Percentiles rank a stretch among this genome's conserved stretches.
Conservation (phyloP, 2,888 invertebrate species). For the Platerodrilus igneus region DNA sequence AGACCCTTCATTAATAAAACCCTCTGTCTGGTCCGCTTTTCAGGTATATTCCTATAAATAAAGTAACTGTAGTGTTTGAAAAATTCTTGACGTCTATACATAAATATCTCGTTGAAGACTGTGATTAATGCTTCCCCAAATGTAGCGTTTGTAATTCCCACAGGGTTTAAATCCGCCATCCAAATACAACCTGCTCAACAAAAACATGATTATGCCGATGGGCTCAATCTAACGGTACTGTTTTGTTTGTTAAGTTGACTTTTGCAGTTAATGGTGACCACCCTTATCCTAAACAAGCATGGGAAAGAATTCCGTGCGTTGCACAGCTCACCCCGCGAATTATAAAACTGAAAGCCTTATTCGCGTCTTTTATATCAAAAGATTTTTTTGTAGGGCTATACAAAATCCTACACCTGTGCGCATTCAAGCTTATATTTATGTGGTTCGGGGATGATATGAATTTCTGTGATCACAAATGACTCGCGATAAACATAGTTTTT, state of each 20-base stretch:
- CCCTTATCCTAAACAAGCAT: conserved; percentile 12
- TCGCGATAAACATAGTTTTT: conserved; percentile 32
- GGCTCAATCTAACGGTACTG: conserved; percentile 29
- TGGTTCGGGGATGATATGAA: conserved; percentile 23
- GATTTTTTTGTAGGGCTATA: conserved; percentile 17
- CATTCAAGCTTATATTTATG: conserved; percentile 22
- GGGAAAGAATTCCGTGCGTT: conserved; percentile 21
- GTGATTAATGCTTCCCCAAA: conserved; percentile 35
- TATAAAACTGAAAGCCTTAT: conserved; percentile 27
- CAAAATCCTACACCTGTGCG: conserved; percentile 26
- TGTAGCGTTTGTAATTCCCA: conserved; percentile 32
- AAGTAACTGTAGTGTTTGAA: conserved; percentile 21
- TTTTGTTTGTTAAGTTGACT: conserved; percentile 32
- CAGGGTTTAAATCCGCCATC: conserved; percentile 31
- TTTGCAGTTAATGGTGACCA: conserved; percentile 28
- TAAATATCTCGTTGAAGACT: conserved; percentile 30
- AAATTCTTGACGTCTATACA: conserved; percentile 22
- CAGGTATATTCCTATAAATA: no score
- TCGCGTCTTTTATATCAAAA: conserved; percentile 35
- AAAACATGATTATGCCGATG: conserved; percentile 31
- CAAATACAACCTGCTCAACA: conserved; percentile 34
- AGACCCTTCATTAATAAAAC: conserved; percentile 7
- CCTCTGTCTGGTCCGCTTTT: conserved; percentile 1
- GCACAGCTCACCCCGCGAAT: conserved; percentile 13
- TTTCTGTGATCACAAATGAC: conserved; percentile 31